Conservation (phyloP, 2,797 vertebrate species). For the Euphonia xanthogaster region DNA sequence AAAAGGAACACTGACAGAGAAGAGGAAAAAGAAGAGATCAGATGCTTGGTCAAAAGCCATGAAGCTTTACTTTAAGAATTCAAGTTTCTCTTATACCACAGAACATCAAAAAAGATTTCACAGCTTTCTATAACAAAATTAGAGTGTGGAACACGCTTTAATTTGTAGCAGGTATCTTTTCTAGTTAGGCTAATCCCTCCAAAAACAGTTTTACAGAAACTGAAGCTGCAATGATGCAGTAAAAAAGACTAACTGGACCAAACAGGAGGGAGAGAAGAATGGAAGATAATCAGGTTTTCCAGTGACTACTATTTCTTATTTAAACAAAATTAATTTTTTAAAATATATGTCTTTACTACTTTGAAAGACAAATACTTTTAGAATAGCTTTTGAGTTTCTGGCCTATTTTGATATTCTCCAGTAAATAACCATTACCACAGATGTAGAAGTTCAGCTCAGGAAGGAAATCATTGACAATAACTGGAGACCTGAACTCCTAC, state of each 20-base stretch:
- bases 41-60: neutral
- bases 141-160: neutral
- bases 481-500: neutral
- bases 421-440: neutral
- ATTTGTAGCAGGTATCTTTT: neutral
- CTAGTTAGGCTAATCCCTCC: neutral
- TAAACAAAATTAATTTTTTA: accelerated
- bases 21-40: neutral
- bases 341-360: neutral
- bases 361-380: neutral
- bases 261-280: neutral
- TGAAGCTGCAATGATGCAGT: neutral
- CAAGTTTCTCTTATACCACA: neutral
- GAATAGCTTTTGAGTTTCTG: neutral
- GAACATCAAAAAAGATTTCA: neutral
- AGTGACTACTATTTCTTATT: neutral
- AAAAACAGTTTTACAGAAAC: neutral
- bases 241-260: neutral
- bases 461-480: neutral
- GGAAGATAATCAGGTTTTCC: neutral
- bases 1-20: neutral
- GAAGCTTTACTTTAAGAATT: neutral
- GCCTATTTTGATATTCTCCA: neutral
- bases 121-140: neutral
- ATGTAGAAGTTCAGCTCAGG: neutral